phyloP scores from a whole-genome alignment of 2,113 vertebrate species.

The Nansenia antarctica region DNA sequence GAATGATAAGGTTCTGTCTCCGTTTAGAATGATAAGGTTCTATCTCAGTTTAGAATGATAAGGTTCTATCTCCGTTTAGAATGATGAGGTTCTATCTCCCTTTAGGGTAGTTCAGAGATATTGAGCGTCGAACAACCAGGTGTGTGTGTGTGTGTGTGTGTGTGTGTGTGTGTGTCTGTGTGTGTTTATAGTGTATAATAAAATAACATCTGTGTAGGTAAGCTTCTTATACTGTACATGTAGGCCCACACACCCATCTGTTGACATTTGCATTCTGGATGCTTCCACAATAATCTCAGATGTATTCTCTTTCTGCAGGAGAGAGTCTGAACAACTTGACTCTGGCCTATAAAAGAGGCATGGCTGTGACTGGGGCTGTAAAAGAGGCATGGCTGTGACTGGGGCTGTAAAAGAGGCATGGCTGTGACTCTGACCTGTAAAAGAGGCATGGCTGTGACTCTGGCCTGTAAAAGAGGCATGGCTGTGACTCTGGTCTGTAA shows the following conservation, averaged over 20 bases:
- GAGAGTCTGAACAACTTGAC: conserved; percentile 17
- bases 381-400: not conserved
- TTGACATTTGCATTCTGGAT: not conserved
- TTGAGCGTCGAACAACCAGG: too few species aligned
- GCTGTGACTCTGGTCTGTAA: conserved; percentile 18
- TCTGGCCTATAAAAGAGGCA: conserved; percentile 15
- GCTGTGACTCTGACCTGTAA: conserved; percentile 18
- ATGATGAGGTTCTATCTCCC: too few species aligned
- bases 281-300: not conserved
- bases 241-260: not conserved
- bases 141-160: not conserved
- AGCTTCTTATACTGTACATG: not conserved
- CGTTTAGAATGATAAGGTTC: too few species aligned
- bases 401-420: conserved; percentile 6
- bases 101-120: too few species aligned
- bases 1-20: too few species aligned
- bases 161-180: not conserved
- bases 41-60: too few species aligned
- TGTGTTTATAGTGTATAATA: not conserved
- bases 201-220: too few species aligned
- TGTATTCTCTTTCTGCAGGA: not conserved
- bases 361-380: conserved; percentile 17
- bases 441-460: not conserved
- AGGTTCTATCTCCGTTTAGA: too few species aligned
- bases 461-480: conserved; percentile 6